Base-by-base conservation (phyloP, 1,140 invertebrate species). In the Doryteuthis pealeii region DNA sequence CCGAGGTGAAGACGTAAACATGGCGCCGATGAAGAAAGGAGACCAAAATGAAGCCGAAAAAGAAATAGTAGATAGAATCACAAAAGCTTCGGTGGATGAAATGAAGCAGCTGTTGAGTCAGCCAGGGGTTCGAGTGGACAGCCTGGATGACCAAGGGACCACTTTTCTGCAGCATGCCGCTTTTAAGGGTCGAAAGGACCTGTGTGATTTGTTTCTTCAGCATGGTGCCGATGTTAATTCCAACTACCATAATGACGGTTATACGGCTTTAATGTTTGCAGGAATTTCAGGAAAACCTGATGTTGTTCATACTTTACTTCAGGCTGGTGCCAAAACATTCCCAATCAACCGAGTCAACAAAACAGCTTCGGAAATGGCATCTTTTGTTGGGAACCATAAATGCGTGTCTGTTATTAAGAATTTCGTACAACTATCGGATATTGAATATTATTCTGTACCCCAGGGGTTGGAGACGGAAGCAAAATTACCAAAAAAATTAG, bases 321-420 rank as follows among this genome's bases (percentile, higher is more conserved):
- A 94, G 70, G 91, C 94, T 72, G 97, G 97, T 33, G 97, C 96
- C 1, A 89, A 90, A 35, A 79, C 93, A 1, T 91, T 92, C 65
- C 91, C 92, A 15, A 91, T 92, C 0, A 99, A 99, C 83, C 94
- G 93, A n/a, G 95, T 99, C 0, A 93, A 93, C 3, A 91, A 96
- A 79, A 99, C 95, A 32, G 93, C 98, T 5, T 90, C 96, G 14
- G 96, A 99, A 88, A 97, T 99, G 95, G 97, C 96, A 35, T 96
- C 95, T 0, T 99, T 99, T 90, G 96, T 99, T 35, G 97, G 95
- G 12, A 96, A 98, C 88, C 94, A 98, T 81, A 91, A 93, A 77
- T 96, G 95, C 84, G 97, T 97, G 0, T 92, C 94, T 22, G 92
- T 94, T 0, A 99, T 99, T 68, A 98, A 98, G 83, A 98, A 97